Evolutionary conservation across 2,113 vertebrate genomes (phyloP), one percentile per base, ranked within the genome.

Genomic region (Globicephala melas): DNA sequence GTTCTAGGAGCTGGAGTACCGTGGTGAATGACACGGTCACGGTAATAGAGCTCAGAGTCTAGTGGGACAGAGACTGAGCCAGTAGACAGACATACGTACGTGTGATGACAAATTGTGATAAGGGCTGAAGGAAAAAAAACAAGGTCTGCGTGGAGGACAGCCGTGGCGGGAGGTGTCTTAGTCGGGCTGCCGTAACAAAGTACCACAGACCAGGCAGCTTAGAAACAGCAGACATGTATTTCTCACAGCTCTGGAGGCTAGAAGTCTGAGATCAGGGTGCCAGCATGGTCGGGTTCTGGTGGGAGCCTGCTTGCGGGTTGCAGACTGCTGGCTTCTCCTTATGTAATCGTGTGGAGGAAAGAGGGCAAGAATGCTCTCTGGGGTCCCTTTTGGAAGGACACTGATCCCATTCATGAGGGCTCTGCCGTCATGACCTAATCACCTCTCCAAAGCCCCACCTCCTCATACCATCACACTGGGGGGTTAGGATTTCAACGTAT

Each of bases 31-130:
- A 23, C 21, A 31, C 11, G 3, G 47, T 33, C 44, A 1, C 3
- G 4, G 55, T 23, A 8, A 8, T 2, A 41, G 68, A 26, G 41
- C 53, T 33, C 8, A 2, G 20, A 33, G 53, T n/a, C 28, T 44
- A 41, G 21, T 15, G 4, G 71, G 33, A 3, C 47, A 31, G 82
- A 20, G 44, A 80, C 7, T 0, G 6, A 68, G 36, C 60, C 33
- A 9, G 53, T 0, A 33, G 73, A 63, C 14, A 28, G 15, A 17
- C n/a, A 3, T 3, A 0, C 0, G 1, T 17, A 0, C 1, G 4
- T 31, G 0, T 21, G 38, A 63, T 18, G 44, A 25, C 53, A 76
- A 0, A 0, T 0, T 5, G 8, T 10, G 33, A 12, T 36, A 10
- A 62, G 47, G 63, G 25, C 58, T 25, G 25, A 53, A 28, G 62